Evolutionary conservation across 2,797 vertebrate species (phyloP), one percentile per base, ranked within the genome.

Genomic region (Pyrocephalus nanus): DNA sequence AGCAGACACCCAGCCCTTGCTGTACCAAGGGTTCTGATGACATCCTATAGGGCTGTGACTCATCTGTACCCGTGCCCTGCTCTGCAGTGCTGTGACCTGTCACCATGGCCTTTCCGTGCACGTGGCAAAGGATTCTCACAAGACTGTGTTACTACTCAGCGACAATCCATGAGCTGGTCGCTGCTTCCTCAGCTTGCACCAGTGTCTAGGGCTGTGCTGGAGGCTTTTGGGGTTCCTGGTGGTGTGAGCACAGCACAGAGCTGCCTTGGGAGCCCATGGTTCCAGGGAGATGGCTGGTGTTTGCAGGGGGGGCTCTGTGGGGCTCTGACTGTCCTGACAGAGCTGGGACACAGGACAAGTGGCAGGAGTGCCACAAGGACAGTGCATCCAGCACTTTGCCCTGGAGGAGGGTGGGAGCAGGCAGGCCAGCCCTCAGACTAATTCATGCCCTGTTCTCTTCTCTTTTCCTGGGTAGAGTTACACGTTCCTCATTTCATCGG

Each of bases 401-500:
- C 29, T 32, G 74, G 48, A 73, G 34, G 16, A 84, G 12, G 19
- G 27, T 62, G 43, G 64, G 53, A 74, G 62, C 66, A 57, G 75
- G 67, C 40, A 43, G 60, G 40, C 22, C 34, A 81, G 34, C 57
- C 27, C 38, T 70, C n/a, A 91, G 36, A 26, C n/a, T 91, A 58
- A 58, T 4, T 2, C 64, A 26, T 60, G 23, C 36, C 53, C 34
- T 5, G 0, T 84, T 88, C 66, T 66, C 62, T 66, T 48, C 5
- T 93, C 19, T 85, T 54, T 97, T 83, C 76, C 57, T 83, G 53
- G 25, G 12, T 84, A 99, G 99, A 98, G 99, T 82, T 99, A 99
- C 95, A 99, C 98, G 0, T 99, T 99, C 92, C 98, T 99, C 76
- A 99, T 99, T 89, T 99, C 99, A 2, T 99, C 99, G 0, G 99